These are phyloP conservation scores for Apogon hyalosoma DNA, from an alignment of 2,797 vertebrate species.

Conservation along the genomic window DNA sequence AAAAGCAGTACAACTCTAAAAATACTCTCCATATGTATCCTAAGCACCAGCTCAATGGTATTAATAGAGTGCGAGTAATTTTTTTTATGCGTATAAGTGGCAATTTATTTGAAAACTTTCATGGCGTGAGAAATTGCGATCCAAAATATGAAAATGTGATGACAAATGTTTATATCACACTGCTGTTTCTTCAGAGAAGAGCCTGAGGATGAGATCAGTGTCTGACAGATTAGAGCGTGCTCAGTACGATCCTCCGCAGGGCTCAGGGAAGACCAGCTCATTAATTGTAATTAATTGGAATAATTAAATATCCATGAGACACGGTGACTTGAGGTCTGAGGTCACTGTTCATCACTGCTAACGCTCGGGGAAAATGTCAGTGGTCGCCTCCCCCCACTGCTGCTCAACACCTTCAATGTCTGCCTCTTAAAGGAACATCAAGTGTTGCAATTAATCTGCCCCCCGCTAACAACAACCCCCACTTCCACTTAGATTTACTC, in stretches of 20 bases:
- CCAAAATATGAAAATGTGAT: no score
- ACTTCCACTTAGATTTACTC: background rate
- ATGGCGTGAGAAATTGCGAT: no score
- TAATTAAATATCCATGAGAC: slow-evolving; percentile 53
- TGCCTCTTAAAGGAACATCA: background rate
- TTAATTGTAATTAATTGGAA: slow-evolving; percentile 59
- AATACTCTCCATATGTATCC: no score
- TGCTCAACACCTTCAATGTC: background rate
- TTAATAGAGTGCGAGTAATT: no score
- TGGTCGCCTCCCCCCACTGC: no score
- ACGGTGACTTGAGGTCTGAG: slow-evolving; percentile 34
- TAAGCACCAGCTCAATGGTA: no score
- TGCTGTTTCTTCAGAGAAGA: no score
- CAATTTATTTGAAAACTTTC: no score
- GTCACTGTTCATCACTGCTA: slow-evolving; percentile 8
- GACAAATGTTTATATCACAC: no score
- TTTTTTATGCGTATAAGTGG: no score
- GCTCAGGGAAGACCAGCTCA: slow-evolving; percentile 1
- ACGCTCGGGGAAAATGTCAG: slow-evolving; percentile 2
- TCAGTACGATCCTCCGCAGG: slow-evolving; percentile 16
- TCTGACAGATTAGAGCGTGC: slow-evolving; percentile 7
- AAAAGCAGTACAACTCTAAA: no score
- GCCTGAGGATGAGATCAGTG: no score
- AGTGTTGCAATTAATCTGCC: slow-evolving; percentile 12
- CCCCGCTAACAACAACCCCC: background rate